Evolutionary conservation across 2,113 vertebrate genomes (phyloP).

Genomic region (Seriola rivoliana): DNA sequence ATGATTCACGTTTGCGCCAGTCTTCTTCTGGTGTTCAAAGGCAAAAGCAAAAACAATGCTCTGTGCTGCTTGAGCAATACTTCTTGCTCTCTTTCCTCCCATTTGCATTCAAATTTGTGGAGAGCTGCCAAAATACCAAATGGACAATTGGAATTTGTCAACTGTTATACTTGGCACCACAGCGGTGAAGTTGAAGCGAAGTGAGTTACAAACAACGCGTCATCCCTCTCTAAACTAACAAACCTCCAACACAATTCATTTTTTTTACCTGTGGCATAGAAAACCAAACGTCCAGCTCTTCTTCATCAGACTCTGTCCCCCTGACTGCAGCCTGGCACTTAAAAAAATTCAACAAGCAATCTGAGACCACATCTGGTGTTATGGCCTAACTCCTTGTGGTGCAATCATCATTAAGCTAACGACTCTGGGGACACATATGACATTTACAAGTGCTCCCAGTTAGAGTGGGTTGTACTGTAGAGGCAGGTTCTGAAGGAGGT

Average conservation of each 20-base stretch:
- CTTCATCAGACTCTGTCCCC: background rate
- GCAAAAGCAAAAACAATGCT: background rate
- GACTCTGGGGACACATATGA: background rate
- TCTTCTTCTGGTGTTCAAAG: background rate
- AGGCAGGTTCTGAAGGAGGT: background rate
- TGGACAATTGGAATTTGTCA: constrained; percentile 7
- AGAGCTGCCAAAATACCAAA: background rate
- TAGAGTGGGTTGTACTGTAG: constrained; percentile 1
- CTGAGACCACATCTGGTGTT: background rate
- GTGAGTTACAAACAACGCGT: constrained; percentile 2
- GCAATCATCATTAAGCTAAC: background rate
- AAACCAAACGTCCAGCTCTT: background rate
- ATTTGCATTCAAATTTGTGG: background rate
- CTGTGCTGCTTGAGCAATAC: background rate
- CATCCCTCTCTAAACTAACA: background rate
- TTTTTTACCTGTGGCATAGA: background rate
- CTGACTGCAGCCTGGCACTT: background rate
- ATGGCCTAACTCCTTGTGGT: background rate
- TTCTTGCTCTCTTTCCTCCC: background rate
- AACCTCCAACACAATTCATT: background rate
- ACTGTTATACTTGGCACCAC: background rate
- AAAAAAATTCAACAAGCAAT: background rate
- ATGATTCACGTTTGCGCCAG: background rate
- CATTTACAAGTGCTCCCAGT: constrained; percentile 9
- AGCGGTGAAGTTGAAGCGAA: background rate